These are phyloP conservation scores for Volucella bombylans DNA, from an alignment of 2,888 invertebrate genomes.

Conservation along the genomic window DNA sequence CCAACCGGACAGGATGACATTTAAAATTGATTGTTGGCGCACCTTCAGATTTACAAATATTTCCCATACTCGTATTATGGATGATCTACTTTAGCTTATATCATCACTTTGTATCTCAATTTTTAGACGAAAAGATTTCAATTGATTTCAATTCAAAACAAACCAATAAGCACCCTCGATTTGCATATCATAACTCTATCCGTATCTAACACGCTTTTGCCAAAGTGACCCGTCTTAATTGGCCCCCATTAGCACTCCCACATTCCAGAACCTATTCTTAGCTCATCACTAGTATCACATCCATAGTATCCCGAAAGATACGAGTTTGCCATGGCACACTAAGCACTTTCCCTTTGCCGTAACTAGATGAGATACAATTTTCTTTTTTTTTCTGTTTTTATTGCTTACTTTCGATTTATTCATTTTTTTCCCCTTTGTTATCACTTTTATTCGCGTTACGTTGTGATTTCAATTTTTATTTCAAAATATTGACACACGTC, in stretches of 20 bases:
- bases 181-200: constrained; percentile 24
- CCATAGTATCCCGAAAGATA: constrained; percentile 2
- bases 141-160: constrained; percentile 37
- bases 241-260: constrained; percentile 42
- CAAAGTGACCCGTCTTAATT: constrained; percentile 44
- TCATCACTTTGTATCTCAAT: too few relatives aligned
- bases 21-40: too few relatives aligned
- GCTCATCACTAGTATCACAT: constrained; percentile 32
- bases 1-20: too few relatives aligned
- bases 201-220: not conserved
- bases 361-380: not conserved
- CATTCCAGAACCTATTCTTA: constrained; percentile 49
- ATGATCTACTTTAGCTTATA: too few relatives aligned
- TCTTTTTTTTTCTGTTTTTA: constrained; percentile 29
- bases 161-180: constrained; percentile 30
- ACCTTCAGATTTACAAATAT: too few relatives aligned
- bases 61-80: too few relatives aligned
- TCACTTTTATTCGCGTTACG: not conserved
- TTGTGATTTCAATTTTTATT: constrained; percentile 14
- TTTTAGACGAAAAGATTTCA: not conserved
- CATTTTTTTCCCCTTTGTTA: constrained; percentile 38
- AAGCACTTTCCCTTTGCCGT: constrained; percentile 42
- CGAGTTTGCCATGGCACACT: not conserved
- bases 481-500: constrained; percentile 55
- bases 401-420: constrained; percentile 69